phyloP scores from a whole-genome alignment of 2,113 vertebrate species.

The Petroica traversi region DNA sequence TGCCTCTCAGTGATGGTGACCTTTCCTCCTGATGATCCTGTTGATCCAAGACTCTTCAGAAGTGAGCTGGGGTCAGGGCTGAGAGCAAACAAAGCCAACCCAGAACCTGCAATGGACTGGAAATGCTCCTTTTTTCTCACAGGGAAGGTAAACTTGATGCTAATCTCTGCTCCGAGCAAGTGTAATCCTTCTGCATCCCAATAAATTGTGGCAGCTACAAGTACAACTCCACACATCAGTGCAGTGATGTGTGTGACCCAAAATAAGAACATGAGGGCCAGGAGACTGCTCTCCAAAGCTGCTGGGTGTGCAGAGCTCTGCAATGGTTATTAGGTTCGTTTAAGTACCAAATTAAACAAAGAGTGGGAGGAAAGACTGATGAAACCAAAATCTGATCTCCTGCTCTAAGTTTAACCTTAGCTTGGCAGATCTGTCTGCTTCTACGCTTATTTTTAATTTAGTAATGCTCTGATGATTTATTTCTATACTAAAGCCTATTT shows the following conservation, averaged over 20 bases:
- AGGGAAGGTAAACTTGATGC: neutral
- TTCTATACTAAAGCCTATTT: neutral
- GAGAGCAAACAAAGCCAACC: neutral
- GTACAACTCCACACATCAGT: neutral
- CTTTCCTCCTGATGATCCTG: neutral
- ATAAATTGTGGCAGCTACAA: neutral
- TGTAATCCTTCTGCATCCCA: neutral
- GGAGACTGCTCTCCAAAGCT: constrained; percentile 15
- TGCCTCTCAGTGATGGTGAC: neutral
- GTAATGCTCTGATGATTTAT: constrained; percentile 28
- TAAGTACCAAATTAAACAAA: constrained; percentile 45
- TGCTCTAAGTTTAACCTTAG: constrained; percentile 46
- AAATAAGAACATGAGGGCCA: neutral
- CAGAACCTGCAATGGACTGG: neutral
- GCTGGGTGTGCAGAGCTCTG: constrained; percentile 18
- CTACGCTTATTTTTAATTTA: constrained; percentile 18
- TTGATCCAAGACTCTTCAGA: neutral
- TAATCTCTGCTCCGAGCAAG: neutral
- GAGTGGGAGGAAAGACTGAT: constrained; percentile 24
- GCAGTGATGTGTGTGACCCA: neutral
- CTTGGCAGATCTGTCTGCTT: neutral
- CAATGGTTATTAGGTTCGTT: neutral
- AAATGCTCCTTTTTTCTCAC: neutral
- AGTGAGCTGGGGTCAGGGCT: neutral
- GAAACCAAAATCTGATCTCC: constrained; percentile 11